phyloP scores from a whole-genome alignment of 2,888 invertebrate genomes.

The Ligdia adustata region DNA sequence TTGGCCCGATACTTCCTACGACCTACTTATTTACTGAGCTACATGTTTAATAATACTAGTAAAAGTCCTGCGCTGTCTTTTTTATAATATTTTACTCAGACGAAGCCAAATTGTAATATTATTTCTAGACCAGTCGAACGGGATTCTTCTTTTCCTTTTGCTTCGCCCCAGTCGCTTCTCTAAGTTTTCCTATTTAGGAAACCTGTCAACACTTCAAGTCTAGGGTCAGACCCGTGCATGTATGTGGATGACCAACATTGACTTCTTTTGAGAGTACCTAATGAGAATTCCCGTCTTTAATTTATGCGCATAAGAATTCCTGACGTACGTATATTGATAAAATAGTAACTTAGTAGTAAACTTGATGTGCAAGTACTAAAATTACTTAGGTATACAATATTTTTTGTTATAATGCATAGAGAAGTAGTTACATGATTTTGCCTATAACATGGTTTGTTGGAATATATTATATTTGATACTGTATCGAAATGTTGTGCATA shows the following conservation, averaged over 20 bases:
- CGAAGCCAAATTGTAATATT: background rate
- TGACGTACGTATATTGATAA: conserved; percentile 4
- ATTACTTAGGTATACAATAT: too few species aligned
- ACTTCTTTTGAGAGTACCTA: conserved; percentile 26
- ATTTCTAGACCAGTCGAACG: conserved; percentile 23
- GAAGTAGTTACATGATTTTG: too few species aligned
- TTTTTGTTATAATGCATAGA: too few species aligned
- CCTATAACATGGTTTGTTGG: too few species aligned
- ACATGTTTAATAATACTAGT: too few species aligned
- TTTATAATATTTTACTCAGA: background rate
- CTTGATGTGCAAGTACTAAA: too few species aligned
- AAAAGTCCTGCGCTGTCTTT: background rate
- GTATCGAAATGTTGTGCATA: too few species aligned
- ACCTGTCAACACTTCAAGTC: conserved; percentile 59
- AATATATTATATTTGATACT: too few species aligned
- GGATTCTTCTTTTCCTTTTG: conserved; percentile 47
- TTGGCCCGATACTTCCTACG: too few species aligned
- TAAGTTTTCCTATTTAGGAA: conserved; percentile 63
- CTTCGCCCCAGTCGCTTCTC: conserved; percentile 57
- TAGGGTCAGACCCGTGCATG: conserved; percentile 63
- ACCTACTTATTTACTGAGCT: too few species aligned
- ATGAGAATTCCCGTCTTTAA: conserved; percentile 3
- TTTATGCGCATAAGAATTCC: conserved; percentile 6
- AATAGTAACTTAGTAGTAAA: conserved; percentile 4
- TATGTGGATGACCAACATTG: conserved; percentile 44